Evolutionary conservation across 2,113 vertebrate species (phyloP), one percentile per base, ranked within the genome.

Genomic region (Phrynocephalus versicolor): DNA sequence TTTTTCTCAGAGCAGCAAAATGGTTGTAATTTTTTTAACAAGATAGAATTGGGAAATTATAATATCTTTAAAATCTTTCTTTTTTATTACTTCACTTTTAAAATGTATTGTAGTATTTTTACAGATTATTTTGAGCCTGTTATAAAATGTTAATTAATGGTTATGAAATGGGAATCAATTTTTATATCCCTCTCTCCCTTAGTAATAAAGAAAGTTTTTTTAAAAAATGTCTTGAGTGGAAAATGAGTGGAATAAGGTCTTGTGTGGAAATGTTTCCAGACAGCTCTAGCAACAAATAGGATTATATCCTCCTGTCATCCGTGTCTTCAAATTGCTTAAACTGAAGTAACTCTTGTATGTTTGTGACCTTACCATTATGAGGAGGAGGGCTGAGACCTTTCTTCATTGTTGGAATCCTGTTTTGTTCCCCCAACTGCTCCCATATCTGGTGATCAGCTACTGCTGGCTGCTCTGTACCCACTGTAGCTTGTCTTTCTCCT

Each of bases 131-230:
- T 94, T 93, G 89, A 91, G 89, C 78, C 88, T 79, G 86, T 92
- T 91, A 92, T 90, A 93, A 91, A 82, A 93, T 88, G 92, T 94
- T 95, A 93, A 92, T n/a, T 93, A 95, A 91, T 93, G 88, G 85
- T 78, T 85, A 88, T 94, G 92, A 93, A 93, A 93, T 90, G 78
- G 92, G 92, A 94, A 94, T 94, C 89, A 92, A 90, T 94, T 87
- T 92, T 88, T 87, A 74, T 60, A 78, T 57, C 23, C n/a, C 21
- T 82, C 33, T 37, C 87, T 90, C 60, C 69, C 72, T 41, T 74
- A 75, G 87, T 90, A 92, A 91, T 93, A 91, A 91, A 89, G 85
- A 79, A 88, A 77, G 81, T 82, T 86, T 91, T 94, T 89, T 75
- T n/a, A n/a, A n/a, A 88, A 93, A 93, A 95, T 91, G 93, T 92